A percentile compares a stretch with the other conserved stretches of the same genome.
Conservation (phyloP, 2,113 vertebrate species). For the Nematolebias whitei region DNA sequence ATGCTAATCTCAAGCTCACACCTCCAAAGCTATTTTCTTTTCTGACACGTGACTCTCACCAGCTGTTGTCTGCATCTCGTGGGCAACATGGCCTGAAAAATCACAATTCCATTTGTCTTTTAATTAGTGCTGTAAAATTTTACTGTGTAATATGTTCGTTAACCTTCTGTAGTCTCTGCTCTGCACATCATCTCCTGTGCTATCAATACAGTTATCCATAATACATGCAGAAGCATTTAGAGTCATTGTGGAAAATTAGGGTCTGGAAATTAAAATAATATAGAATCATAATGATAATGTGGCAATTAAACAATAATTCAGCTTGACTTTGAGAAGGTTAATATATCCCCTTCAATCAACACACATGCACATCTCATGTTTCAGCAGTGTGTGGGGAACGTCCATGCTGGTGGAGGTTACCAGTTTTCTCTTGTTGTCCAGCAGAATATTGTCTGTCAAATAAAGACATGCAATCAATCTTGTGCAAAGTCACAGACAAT, state of each 20-base stretch:
- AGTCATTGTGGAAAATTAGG: constrained; percentile 45
- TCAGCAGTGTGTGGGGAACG: constrained; percentile 32
- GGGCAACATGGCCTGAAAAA: constrained; percentile 54
- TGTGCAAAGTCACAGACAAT: constrained; percentile 68
- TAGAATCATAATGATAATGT: constrained; percentile 15
- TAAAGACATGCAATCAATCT: constrained; percentile 75
- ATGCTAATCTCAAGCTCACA: constrained; percentile 14
- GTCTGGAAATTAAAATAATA: constrained; percentile 47
- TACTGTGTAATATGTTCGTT: constrained; percentile 46
- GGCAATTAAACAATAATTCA: constrained; percentile 47
- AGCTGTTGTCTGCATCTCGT: constrained; percentile 62
- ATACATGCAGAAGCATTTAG: constrained; percentile 23
- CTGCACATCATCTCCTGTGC: neutral
- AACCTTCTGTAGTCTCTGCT: constrained; percentile 10
- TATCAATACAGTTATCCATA: constrained; percentile 6
- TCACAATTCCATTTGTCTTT: constrained; percentile 42
- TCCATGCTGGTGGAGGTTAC: neutral
- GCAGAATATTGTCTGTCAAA: constrained; percentile 68
- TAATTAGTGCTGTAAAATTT: constrained; percentile 51
- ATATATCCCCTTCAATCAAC: neutral
- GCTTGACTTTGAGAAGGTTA: constrained; percentile 62
- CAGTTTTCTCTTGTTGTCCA: constrained; percentile 24
- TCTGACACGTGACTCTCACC: constrained; percentile 60
- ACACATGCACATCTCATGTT: neutral
- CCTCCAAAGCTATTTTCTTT: constrained; percentile 28